Evolutionary conservation across 2,888 invertebrate species (phyloP), one percentile per base, ranked within the genome.

Genomic region (Dromius quadrimaculatus): DNA sequence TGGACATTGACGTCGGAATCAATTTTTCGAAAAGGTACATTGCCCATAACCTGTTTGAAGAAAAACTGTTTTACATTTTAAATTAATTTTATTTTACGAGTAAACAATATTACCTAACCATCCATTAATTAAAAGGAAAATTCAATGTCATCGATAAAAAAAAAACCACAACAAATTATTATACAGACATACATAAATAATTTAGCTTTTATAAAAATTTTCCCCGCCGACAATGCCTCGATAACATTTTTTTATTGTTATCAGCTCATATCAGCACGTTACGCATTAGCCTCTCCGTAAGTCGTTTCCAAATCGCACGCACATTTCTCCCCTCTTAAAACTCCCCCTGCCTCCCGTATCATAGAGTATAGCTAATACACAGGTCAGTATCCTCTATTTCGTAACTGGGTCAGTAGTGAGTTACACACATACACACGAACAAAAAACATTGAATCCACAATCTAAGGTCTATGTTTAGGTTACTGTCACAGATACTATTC

Each of bases 401-500:
- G 68, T 47, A 68, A 68, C 57, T 68, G 32, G 68, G 68, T 68
- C 68, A 68, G n/a, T 59, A 68, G 68, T 68, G 59, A 57, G 20
- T 57, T 54, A 47, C 68, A 68, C 32, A 59, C 22, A 62, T 47
- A 34, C 34, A 47, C 47, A 70, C 69, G n/a, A n/a, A n/a, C n/a
- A n/a, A 62, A 70, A 70, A 70, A 70, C 69, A 70, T 70, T 70
- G 69, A 70, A 61, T 70, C 62, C 57, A 68, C 45, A 70, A 62
- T 61, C 69, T 70, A 70, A 70, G 69, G 69, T 70, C 69, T 70
- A 70, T 70, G 69, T 70, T 70, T 70, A 70, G 69, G 69, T 70
- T 70, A 70, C 36, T 59, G 68, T 32, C 43, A 57, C 22, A 15
- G 13, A 19, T 70, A 70, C 47, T 70, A 70, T 15, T 38, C 69